phyloP scores from a whole-genome alignment of 2,888 invertebrate genomes.

The Drosophila fungiperda region DNA sequence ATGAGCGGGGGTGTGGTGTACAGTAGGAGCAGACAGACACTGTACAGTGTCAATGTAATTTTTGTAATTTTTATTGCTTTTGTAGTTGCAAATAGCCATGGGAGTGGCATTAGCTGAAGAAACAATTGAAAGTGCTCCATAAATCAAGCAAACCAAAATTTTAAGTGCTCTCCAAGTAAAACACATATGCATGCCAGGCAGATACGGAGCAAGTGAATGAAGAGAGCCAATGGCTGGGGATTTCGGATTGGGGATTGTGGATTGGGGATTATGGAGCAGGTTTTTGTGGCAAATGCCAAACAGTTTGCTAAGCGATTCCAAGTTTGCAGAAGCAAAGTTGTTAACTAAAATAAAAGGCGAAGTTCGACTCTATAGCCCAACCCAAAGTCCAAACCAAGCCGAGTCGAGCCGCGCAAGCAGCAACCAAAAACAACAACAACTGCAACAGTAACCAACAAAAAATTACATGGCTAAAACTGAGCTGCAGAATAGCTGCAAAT shows the following conservation, averaged over 20 bases:
- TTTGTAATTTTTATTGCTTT: slow-evolving; percentile 35
- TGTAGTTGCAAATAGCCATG: slow-evolving; percentile 45
- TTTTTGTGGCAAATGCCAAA: slow-evolving; percentile 67
- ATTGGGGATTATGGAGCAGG: background rate
- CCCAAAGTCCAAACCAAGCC: slow-evolving; percentile 17
- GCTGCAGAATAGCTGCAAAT: slow-evolving; percentile 58
- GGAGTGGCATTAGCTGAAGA: slow-evolving; percentile 47
- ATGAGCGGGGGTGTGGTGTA: background rate
- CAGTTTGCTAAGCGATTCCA: slow-evolving; percentile 75
- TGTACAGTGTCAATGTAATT: slow-evolving; percentile 40
- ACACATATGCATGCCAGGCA: slow-evolving; percentile 45
- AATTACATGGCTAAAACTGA: slow-evolving; percentile 57
- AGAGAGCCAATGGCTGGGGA: slow-evolving; percentile 6
- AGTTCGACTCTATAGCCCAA: slow-evolving; percentile 44
- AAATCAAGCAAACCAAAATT: slow-evolving; percentile 68
- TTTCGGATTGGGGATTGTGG: slow-evolving; percentile 16
- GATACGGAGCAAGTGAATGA: slow-evolving; percentile 17
- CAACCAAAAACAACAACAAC: background rate
- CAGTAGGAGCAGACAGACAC: background rate
- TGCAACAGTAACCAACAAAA: slow-evolving; percentile 12
- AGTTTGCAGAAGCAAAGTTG: slow-evolving; percentile 69
- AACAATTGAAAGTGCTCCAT: slow-evolving; percentile 77
- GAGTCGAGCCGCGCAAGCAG: background rate
- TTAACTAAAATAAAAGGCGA: slow-evolving; percentile 61
- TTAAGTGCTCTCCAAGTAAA: slow-evolving; percentile 74